Evolutionary conservation across 2,888 invertebrate genomes (phyloP).

Genomic region (Polylopha cassiicola): DNA sequence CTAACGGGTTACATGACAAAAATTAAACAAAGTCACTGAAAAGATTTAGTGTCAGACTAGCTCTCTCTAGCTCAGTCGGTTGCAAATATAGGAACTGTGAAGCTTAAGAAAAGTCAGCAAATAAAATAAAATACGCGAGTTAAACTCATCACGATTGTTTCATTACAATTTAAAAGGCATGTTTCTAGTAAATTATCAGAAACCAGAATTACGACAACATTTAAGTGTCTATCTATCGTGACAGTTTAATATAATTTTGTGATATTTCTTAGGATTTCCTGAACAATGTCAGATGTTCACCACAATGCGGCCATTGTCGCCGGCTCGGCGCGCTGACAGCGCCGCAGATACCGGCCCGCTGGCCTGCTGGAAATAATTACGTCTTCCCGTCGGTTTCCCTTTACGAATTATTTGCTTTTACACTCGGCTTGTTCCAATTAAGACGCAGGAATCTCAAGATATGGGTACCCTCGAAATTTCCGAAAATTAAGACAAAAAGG

Average conservation of each 20-base stretch:
- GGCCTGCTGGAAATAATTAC: conserved; percentile 5
- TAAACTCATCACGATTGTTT: too few relatives aligned
- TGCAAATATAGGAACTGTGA: too few relatives aligned
- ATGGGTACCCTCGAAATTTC: too few relatives aligned
- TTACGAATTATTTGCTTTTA: conserved; percentile 6
- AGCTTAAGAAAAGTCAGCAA: too few relatives aligned
- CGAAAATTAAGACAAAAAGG: background rate
- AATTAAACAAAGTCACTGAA: too few relatives aligned
- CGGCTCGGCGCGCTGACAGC: background rate
- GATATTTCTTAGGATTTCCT: conserved; percentile 1
- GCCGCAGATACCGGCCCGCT: background rate
- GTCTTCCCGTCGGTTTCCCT: background rate
- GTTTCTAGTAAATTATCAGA: too few relatives aligned
- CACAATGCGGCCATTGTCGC: conserved; percentile 12
- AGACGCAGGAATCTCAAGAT: background rate
- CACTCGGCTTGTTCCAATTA: background rate
- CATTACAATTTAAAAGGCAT: too few relatives aligned
- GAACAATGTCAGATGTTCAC: background rate
- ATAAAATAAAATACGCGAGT: too few relatives aligned
- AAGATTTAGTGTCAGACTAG: too few relatives aligned
- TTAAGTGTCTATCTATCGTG: background rate
- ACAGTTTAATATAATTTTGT: conserved; percentile 4
- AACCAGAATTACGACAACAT: too few relatives aligned
- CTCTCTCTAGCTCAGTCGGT: too few relatives aligned
- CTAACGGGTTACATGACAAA: too few relatives aligned